A percentile compares a stretch with the other conserved stretches of the same genome.
Conservation (phyloP, 1,140 invertebrate species). For the Zaprionus vittiger region DNA sequence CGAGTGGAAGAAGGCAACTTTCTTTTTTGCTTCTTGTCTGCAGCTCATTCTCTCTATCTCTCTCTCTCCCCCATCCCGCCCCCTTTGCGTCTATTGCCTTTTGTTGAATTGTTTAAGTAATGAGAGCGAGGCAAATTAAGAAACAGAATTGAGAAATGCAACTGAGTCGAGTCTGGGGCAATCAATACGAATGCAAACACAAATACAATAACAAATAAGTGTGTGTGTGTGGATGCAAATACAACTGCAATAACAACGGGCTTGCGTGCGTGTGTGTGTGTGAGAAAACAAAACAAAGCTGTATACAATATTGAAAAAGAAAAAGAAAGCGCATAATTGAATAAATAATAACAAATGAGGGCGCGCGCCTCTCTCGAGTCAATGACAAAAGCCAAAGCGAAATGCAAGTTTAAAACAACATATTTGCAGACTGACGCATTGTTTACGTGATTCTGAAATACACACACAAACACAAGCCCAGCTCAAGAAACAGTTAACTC, state of each 20-base stretch:
- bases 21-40: slow-evolving; percentile 59
- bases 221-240: slow-evolving; percentile 19
- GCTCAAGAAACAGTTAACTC: slow-evolving; percentile 57
- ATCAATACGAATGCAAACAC: slow-evolving; percentile 63
- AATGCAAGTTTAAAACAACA: slow-evolving; percentile 54
- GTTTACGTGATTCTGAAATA: slow-evolving; percentile 74
- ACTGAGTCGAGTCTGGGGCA: slow-evolving; percentile 54
- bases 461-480: slow-evolving; percentile 13
- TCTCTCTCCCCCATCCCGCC: slow-evolving; percentile 21
- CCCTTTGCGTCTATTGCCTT: slow-evolving; percentile 38
- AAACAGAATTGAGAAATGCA: slow-evolving; percentile 36
- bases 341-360: slow-evolving; percentile 80
- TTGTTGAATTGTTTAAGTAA: slow-evolving; percentile 43
- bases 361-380: slow-evolving; percentile 40
- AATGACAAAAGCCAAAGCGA: slow-evolving; percentile 67
- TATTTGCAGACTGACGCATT: slow-evolving; percentile 65
- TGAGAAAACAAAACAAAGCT: slow-evolving; percentile 76
- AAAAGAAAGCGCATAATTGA: slow-evolving; percentile 82
- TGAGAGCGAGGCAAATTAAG: slow-evolving; percentile 39
- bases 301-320: slow-evolving; percentile 47
- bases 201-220: slow-evolving; percentile 48
- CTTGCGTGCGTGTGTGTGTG: slow-evolving; percentile 37
- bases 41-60: slow-evolving; percentile 12
- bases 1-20: slow-evolving; percentile 48
- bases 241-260: slow-evolving; percentile 47